Percentiles rank a stretch among this genome's conserved stretches.
Evolutionary conservation across 2,797 vertebrate genomes (phyloP).

Genomic region (Sphenodon punctatus): DNA sequence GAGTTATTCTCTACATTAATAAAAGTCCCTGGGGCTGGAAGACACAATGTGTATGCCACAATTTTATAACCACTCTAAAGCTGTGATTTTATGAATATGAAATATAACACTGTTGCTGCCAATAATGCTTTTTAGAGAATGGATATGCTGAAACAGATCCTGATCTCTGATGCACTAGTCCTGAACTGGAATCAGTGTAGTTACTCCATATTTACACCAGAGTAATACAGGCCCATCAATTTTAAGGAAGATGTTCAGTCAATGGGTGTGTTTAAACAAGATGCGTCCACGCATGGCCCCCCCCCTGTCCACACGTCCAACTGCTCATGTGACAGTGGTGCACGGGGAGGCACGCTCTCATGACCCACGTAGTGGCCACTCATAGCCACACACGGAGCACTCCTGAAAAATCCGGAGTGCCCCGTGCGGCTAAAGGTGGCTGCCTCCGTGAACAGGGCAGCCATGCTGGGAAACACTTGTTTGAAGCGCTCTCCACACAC

Average conservation of each 20-base stretch:
- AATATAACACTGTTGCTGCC: neutral
- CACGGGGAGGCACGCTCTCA: too few relatives aligned
- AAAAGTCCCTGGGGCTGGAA: rapidly evolving
- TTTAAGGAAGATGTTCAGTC: neutral
- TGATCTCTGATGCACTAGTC: neutral
- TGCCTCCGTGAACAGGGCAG: too few relatives aligned
- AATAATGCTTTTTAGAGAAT: rapidly evolving
- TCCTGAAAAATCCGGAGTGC: too few relatives aligned
- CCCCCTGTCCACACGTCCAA: too few relatives aligned
- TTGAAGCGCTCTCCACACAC: too few relatives aligned
- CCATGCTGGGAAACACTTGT: too few relatives aligned
- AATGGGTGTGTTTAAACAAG: too few relatives aligned
- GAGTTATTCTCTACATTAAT: neutral
- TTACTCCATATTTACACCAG: rapidly evolving
- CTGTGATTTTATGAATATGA: neutral
- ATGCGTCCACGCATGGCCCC: too few relatives aligned
- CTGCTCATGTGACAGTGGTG: too few relatives aligned
- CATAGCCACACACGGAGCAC: too few relatives aligned
- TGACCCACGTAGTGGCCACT: too few relatives aligned
- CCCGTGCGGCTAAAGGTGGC: too few relatives aligned
- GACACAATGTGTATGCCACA: rapidly evolving
- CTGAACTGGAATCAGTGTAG: neutral
- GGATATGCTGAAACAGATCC: neutral
- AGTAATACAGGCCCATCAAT: rapidly evolving
- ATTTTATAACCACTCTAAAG: neutral